These are phyloP conservation scores for Oreohelix idahoensis DNA, from an alignment of 1,140 invertebrate species.

Conservation along the genomic window DNA sequence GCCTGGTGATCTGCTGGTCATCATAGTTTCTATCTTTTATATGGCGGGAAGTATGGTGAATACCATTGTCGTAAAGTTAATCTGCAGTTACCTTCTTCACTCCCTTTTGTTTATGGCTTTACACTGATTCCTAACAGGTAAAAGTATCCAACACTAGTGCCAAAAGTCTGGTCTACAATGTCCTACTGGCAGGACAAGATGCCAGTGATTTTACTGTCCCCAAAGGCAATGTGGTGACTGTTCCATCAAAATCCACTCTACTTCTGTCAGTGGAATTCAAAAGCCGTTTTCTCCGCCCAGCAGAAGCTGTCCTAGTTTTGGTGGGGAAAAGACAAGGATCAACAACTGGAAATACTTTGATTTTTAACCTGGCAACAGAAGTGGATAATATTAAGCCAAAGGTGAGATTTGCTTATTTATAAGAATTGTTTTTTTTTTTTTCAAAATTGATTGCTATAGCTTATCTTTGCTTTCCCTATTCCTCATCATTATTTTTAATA, in stretches of 20 bases:
- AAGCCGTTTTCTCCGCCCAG: constrained; percentile 68
- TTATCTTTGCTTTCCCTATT: too few relatives aligned
- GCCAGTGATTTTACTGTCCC: constrained; percentile 67
- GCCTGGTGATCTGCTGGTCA: too few relatives aligned
- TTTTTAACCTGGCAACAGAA: constrained; percentile 67
- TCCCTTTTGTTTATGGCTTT: too few relatives aligned
- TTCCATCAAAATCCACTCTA: constrained; percentile 62
- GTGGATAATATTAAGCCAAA: constrained; percentile 70
- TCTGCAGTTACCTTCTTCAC: too few relatives aligned
- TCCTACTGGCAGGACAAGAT: constrained; percentile 70
- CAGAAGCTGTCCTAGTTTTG: constrained; percentile 69
- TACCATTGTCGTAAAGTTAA: too few relatives aligned
- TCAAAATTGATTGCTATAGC: too few relatives aligned
- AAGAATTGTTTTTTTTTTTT: too few relatives aligned
- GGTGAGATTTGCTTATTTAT: too few relatives aligned
- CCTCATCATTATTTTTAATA: too few relatives aligned
- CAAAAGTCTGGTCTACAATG: constrained; percentile 68
- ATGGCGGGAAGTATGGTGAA: too few relatives aligned
- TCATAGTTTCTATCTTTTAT: too few relatives aligned
- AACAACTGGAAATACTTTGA: constrained; percentile 65
- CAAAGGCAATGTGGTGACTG: constrained; percentile 64
- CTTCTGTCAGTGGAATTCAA: constrained; percentile 70
- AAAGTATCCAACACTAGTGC: constrained; percentile 70
- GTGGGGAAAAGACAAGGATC: constrained; percentile 67
- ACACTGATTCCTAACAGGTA: constrained; percentile 59